Conservation (phyloP, 2,888 invertebrate species). For the Dasypolia templi region DNA sequence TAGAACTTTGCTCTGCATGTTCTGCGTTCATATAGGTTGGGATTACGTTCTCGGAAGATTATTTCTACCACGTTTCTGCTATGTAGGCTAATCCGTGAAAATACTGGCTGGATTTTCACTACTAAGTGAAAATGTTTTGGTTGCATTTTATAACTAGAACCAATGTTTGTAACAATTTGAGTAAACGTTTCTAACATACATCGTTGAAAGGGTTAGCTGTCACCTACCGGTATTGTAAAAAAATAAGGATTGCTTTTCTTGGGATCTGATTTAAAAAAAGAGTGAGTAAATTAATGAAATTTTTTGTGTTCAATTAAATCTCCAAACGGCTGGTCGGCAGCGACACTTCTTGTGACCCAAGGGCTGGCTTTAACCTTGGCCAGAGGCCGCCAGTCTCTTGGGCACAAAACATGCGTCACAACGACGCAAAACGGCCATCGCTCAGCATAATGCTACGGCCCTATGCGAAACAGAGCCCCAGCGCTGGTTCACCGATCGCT, state of each 20-base stretch:
- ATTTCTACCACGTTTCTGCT: slow-evolving; percentile 16
- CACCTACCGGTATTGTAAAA: not conserved
- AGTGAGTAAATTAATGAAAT: no score
- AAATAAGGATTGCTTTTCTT: not conserved
- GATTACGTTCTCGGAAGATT: slow-evolving; percentile 30
- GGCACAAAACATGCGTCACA: no score
- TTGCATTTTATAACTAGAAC: not conserved
- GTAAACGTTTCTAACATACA: not conserved
- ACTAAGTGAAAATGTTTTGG: not conserved
- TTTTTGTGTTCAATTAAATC: no score
- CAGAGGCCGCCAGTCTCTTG: no score
- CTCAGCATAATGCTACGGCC: no score
- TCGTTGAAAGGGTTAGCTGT: not conserved
- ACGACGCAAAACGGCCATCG: no score
- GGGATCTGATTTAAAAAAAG: no score
- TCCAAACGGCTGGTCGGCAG: no score
- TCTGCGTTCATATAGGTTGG: slow-evolving; percentile 11
- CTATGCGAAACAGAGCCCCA: no score
- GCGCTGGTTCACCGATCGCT: no score
- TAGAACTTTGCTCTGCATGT: slow-evolving; percentile 3
- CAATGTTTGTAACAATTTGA: not conserved
- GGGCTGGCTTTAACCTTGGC: no score
- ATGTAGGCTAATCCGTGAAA: slow-evolving; percentile 35
- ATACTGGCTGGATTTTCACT: slow-evolving; percentile 1
- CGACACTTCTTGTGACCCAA: no score